Evolutionary conservation across 1,140 invertebrate species (phyloP).

Genomic region (Leptinotarsa defecta): DNA sequence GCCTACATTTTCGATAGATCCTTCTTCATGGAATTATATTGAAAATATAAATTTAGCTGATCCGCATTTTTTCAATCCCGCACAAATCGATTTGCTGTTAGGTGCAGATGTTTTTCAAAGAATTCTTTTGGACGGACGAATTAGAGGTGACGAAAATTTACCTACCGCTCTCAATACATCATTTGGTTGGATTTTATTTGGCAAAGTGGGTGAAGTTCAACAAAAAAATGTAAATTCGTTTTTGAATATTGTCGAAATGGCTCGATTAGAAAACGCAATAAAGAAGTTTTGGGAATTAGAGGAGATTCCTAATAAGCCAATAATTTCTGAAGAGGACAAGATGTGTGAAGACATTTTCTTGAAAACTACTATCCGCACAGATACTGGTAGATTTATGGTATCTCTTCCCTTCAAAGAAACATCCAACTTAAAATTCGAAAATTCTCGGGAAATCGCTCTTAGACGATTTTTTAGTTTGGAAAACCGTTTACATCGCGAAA

Average conservation of each 20-base stretch:
- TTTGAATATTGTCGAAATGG: conserved; percentile 4
- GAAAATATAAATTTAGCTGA: not conserved
- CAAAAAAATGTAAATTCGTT: conserved; percentile 10
- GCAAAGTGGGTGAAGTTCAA: not conserved
- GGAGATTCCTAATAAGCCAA: not conserved
- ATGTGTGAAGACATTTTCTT: conserved; percentile 1
- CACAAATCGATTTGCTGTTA: conserved; percentile 13
- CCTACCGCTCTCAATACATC: conserved; percentile 4
- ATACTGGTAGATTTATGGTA: not conserved
- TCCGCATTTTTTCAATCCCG: conserved; percentile 14
- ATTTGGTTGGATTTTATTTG: conserved; percentile 19
- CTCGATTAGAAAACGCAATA: conserved; percentile 5
- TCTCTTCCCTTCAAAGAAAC: conserved; percentile 16
- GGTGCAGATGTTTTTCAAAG: conserved; percentile 12
- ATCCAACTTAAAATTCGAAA: conserved; percentile 7
- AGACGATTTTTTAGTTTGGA: not conserved
- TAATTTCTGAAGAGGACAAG: not conserved
- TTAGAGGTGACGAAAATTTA: conserved; percentile 7
- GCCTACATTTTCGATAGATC: not conserved
- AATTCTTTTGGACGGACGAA: conserved; percentile 15
- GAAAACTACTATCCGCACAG: not conserved
- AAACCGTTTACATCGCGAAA: not conserved
- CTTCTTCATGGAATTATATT: conserved; percentile 10
- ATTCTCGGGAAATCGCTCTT: conserved; percentile 7
- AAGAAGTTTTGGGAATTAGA: conserved; percentile 17